Base-by-base conservation (phyloP, 2,888 invertebrate species). In the Clivina fossor region DNA sequence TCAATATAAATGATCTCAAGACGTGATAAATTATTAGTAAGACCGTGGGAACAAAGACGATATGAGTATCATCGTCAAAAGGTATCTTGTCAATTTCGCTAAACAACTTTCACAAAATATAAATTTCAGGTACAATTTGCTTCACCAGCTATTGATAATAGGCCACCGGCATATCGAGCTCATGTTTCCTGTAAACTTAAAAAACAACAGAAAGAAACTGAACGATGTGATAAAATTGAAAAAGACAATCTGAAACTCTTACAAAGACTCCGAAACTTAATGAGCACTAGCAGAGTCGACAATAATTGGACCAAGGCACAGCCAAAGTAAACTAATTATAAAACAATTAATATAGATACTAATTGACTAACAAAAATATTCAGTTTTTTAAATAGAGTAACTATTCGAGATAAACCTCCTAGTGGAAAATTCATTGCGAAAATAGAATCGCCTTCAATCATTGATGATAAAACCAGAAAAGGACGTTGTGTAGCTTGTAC, bases 131-230 rank as follows among this genome's bases (percentile, higher is more conserved):
- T 88, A 2, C 70, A 75, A 60, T 79, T 80, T 15, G 87, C 86
- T 1, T 71, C 82, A 53, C 81, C 88, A 3, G 83, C 83, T 3
- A 81, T 88, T 50, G 86, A 88, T 74, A 80, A 79, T 61, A 73
- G 77, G 33, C 73, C 83, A n/a, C 86, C 88, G 5, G 66, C 79
- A 0, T 67, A 76, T 35, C 78, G 86, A 62, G 77, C 80, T 8
- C 88, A 88, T 70, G 84, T 88, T 4, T 76, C 78, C 5, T 70
- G 78, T 55, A 88, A 88, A 69, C 74, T 83, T 58, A 88, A 88
- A 74, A 84, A 85, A 68, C 74, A 79, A 46, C 86, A 87, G 69
- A 78, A 78, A 30, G 88, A 88, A 73, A 74, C 75, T 26, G 88
- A 89, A 66, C 77, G 88, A 30, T 78, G 78, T 62, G 69, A 74